These are phyloP conservation scores for Brachionus asplanchnoidis DNA, from an alignment of 1,140 invertebrate species.

Conservation along the genomic window DNA sequence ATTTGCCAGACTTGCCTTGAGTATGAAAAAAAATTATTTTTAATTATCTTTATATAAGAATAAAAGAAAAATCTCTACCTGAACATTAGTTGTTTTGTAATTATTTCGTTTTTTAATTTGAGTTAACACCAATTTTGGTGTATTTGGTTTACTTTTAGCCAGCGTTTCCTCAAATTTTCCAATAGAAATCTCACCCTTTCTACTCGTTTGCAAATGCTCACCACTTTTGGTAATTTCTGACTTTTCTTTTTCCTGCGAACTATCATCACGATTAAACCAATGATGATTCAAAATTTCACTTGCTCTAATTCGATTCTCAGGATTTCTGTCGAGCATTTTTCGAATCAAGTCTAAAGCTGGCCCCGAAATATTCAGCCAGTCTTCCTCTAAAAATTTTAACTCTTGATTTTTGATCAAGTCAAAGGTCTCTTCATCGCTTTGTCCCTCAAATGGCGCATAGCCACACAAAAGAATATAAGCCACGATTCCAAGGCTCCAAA, in stretches of 20 bases:
- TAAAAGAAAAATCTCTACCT: background rate
- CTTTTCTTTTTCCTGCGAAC: background rate
- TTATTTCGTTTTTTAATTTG: background rate
- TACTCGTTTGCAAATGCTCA: background rate
- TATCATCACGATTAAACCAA: slow-evolving; percentile 5
- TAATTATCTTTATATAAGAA: background rate
- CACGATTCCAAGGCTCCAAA: slow-evolving; percentile 46
- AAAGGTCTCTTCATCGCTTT: slow-evolving; percentile 36
- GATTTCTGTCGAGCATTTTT: slow-evolving; percentile 40
- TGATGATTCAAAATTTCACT: slow-evolving; percentile 17
- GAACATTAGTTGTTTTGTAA: slow-evolving; percentile 1
- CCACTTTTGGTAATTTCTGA: background rate
- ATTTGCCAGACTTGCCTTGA: background rate
- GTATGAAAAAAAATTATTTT: background rate
- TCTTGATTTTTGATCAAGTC: background rate
- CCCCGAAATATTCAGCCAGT: background rate
- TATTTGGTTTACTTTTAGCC: background rate
- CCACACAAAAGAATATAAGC: slow-evolving; percentile 46
- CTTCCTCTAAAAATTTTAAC: background rate
- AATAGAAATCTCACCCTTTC: background rate
- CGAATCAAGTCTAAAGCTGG: background rate
- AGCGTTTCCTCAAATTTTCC: background rate
- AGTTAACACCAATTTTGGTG: background rate
- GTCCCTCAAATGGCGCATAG: slow-evolving; percentile 44
- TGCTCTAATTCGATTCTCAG: background rate